Percentiles rank a stretch among this genome's conserved stretches.
phyloP scores from a whole-genome alignment of 2,797 vertebrate genomes.

The Enteromius unitaeniatus region DNA sequence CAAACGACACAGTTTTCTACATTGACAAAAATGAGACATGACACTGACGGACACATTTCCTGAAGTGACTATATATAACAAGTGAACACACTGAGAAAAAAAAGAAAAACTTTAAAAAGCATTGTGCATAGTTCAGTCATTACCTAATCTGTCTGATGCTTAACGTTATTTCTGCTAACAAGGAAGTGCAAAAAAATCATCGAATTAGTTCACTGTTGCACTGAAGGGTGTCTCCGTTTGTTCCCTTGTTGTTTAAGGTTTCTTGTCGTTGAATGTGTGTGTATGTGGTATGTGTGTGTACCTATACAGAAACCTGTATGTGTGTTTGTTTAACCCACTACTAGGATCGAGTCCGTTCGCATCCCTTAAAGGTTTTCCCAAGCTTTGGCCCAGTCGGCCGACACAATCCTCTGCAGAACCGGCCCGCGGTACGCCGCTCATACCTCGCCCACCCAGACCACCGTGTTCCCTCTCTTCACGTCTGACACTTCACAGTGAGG shows the following conservation, averaged over 20 bases:
- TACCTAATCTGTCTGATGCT: constrained; percentile 71
- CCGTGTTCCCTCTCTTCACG: constrained; percentile 87
- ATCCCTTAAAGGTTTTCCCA: constrained; percentile 73
- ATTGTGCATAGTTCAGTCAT: constrained; percentile 82
- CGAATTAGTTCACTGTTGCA: constrained; percentile 82
- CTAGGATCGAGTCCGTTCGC: constrained; percentile 76
- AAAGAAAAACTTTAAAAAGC: constrained; percentile 76
- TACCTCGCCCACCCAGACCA: constrained; percentile 96
- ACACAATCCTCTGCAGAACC: constrained; percentile 23
- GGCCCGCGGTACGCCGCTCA: constrained; percentile 74
- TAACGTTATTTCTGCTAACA: constrained; percentile 74
- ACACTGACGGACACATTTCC: constrained; percentile 66
- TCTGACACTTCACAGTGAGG: constrained; percentile 93
- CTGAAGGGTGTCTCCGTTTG: constrained; percentile 77
- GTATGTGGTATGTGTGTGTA: constrained; percentile 67
- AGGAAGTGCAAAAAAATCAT: constrained; percentile 82
- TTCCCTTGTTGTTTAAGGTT: constrained; percentile 68
- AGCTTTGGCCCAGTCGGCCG: constrained; percentile 64
- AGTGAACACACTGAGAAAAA: constrained; percentile 71
- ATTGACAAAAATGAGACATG: constrained; percentile 72
- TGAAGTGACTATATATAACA: constrained; percentile 76
- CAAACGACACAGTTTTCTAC: constrained; percentile 66
- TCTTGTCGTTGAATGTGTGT: constrained; percentile 36
- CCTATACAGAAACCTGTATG: constrained; percentile 74
- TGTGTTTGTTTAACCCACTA: constrained; percentile 71